Percentiles rank a stretch among this genome's conserved stretches.
Conservation (phyloP, 2,888 invertebrate genomes). For the Xiphydria camelus region DNA sequence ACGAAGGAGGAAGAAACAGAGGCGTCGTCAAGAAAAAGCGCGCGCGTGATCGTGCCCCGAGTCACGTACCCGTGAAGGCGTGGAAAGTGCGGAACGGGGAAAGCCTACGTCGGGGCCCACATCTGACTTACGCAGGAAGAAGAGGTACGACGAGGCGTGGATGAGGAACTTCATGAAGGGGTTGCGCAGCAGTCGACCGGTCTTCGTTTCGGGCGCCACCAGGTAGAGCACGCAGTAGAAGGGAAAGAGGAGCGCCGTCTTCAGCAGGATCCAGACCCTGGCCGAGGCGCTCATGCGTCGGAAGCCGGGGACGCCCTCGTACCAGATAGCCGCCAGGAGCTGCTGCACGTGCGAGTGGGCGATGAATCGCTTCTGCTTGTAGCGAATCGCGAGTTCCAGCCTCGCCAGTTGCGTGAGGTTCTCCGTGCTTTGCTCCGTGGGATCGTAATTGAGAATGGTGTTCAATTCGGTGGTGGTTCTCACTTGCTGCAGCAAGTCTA, state of each 20-base stretch:
- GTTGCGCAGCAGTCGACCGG: conserved; percentile 83
- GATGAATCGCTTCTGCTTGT: conserved; percentile 95
- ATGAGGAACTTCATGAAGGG: conserved; percentile 97
- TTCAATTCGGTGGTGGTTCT: conserved; percentile 91
- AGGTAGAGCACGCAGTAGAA: conserved; percentile 85
- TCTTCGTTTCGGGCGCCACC: conserved; percentile 77
- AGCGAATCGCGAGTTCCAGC: conserved; percentile 87
- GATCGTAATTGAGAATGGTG: conserved; percentile 91
- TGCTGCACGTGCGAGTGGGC: conserved; percentile 96
- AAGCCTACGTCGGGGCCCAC: too few relatives aligned
- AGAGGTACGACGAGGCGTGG: conserved; percentile 91
- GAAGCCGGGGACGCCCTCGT: conserved; percentile 93
- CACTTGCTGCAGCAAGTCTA: conserved; percentile 87
- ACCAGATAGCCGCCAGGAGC: conserved; percentile 88
- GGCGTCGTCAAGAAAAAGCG: too few relatives aligned
- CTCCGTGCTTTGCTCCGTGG: conserved; percentile 69
- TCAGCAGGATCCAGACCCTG: conserved; percentile 73
- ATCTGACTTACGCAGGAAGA: conserved; percentile 83
- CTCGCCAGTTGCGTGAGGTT: conserved; percentile 65
- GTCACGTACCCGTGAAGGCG: too few relatives aligned
- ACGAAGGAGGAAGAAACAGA: too few relatives aligned
- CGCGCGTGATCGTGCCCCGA: too few relatives aligned
- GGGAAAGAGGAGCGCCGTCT: conserved; percentile 84
- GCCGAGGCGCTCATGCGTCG: conserved; percentile 76
- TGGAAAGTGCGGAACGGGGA: too few relatives aligned